These are phyloP conservation scores for Athalia cordata DNA, from an alignment of 2,888 invertebrate species.

Conservation along the genomic window DNA sequence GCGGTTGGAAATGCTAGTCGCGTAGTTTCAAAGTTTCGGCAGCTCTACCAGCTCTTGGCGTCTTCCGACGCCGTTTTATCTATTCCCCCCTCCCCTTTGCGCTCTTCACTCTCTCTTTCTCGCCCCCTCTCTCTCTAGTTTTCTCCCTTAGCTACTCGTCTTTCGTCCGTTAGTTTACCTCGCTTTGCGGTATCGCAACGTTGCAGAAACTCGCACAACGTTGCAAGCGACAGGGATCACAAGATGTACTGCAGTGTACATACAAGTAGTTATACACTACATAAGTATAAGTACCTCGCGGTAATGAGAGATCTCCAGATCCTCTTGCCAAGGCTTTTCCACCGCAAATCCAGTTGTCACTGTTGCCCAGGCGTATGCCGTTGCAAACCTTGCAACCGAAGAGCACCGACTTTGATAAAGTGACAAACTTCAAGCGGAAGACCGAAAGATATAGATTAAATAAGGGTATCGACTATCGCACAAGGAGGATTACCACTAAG, in stretches of 20 bases:
- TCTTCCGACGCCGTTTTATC: conserved; percentile 50
- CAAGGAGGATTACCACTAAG: not conserved
- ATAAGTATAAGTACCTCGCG: not conserved
- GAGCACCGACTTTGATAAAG: conserved; percentile 6
- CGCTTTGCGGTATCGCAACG: conserved; percentile 13
- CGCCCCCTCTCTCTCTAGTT: conserved; percentile 47
- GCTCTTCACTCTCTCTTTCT: conserved; percentile 36
- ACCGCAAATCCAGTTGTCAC: not conserved
- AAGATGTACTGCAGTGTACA: not conserved
- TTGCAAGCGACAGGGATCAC: not conserved
- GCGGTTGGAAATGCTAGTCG: conserved; percentile 51
- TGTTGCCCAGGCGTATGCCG: not conserved
- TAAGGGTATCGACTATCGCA: not conserved
- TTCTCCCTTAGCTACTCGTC: conserved; percentile 35
- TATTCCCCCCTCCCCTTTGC: conserved; percentile 33
- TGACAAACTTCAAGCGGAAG: not conserved
- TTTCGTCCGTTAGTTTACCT: conserved; percentile 18
- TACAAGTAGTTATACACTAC: not conserved
- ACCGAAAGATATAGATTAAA: not conserved
- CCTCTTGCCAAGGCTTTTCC: not conserved
- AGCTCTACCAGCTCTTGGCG: conserved; percentile 17
- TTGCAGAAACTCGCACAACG: not conserved
- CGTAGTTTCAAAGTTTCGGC: conserved; percentile 56
- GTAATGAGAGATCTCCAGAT: conserved; percentile 21
- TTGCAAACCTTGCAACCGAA: no score